Evolutionary conservation across 2,113 vertebrate genomes (phyloP).

Genomic region (Pipra filicauda): DNA sequence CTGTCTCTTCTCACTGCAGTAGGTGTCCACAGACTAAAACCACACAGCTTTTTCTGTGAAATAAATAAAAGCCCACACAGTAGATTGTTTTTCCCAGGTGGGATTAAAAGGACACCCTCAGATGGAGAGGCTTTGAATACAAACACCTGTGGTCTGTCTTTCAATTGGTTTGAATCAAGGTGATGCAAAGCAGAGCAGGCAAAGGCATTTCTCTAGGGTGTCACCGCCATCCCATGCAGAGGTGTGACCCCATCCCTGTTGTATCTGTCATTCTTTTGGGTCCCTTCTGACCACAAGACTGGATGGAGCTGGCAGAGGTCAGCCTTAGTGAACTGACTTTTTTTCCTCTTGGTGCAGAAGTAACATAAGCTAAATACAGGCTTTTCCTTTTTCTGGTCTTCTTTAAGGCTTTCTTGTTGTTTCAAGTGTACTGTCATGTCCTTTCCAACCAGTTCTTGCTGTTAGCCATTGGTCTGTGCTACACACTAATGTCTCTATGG

Average conservation of each 20-base stretch:
- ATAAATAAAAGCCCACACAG: not conserved
- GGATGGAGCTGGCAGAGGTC: not conserved
- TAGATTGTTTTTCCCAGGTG: not conserved
- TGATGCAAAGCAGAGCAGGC: not conserved
- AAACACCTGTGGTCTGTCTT: not conserved
- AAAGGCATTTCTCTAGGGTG: not conserved
- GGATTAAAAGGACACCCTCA: not conserved
- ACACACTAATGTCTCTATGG: not conserved
- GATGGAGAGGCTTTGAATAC: not conserved
- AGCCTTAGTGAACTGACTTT: not conserved
- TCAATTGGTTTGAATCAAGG: not conserved
- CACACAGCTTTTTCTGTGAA: not conserved
- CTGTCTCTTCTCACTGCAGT: not conserved
- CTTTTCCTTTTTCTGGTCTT: not conserved
- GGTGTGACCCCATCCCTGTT: accelerated
- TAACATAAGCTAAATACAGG: not conserved
- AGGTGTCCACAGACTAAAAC: not conserved
- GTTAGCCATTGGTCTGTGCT: not conserved
- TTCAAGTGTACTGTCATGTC: not conserved
- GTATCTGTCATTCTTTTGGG: not conserved
- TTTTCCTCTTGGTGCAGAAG: not conserved
- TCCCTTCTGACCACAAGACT: not conserved
- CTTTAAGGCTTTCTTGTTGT: not conserved
- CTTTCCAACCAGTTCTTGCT: not conserved
- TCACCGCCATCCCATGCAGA: accelerated